A percentile compares a stretch with the other conserved stretches of the same genome.
Conservation (phyloP, 2,797 vertebrate genomes). For the Otolemur crassicaudatus region DNA sequence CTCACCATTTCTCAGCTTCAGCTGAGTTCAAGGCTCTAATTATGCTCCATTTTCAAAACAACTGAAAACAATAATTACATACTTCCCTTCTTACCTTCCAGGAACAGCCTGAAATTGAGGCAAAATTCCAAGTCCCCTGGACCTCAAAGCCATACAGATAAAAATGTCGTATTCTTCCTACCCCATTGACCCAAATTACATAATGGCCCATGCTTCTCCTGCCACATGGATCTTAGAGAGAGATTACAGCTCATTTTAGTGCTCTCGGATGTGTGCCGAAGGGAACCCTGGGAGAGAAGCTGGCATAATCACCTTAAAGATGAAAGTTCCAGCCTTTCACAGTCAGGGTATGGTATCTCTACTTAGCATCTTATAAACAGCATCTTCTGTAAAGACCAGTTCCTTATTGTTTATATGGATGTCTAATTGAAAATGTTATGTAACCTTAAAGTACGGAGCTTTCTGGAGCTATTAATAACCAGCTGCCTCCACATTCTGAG, state of each 20-base stretch:
- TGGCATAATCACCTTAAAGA: background rate
- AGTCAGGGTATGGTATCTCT: background rate
- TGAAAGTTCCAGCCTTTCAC: background rate
- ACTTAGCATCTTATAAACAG: background rate
- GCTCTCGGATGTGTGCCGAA: background rate
- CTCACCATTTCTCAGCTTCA: background rate
- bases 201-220: background rate
- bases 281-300: background rate
- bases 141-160: background rate
- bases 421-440: constrained; percentile 67
- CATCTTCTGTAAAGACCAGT: background rate
- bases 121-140: background rate
- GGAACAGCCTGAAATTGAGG: constrained; percentile 35
- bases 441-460: constrained; percentile 53
- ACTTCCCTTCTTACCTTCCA: constrained; percentile 62
- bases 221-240: background rate
- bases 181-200: constrained; percentile 49
- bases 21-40: constrained; percentile 41
- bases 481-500: constrained; percentile 20
- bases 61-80: constrained; percentile 27
- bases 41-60: constrained; percentile 65
- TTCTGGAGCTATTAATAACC: constrained; percentile 66
- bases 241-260: background rate
- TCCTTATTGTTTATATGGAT: constrained; percentile 13
- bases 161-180: background rate